Conservation (phyloP, 2,888 invertebrate species). For the Phalangium opilio region DNA sequence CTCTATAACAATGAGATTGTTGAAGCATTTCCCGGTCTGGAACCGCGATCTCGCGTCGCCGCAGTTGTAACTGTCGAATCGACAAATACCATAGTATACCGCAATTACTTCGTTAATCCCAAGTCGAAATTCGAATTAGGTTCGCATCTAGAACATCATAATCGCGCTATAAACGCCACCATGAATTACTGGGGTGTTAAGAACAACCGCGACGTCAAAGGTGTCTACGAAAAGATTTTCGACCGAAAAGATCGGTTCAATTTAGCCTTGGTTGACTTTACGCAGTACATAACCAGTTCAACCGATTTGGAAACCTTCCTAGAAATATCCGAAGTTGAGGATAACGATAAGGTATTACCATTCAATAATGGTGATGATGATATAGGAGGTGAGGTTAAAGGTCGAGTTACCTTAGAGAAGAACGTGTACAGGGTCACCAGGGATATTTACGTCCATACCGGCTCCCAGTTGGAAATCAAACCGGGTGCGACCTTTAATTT, state of each 20-base stretch:
- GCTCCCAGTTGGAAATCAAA: constrained; percentile 73
- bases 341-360: constrained; percentile 19
- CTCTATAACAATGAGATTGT: constrained; percentile 66
- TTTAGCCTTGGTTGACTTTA: constrained; percentile 74
- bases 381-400: constrained; percentile 85
- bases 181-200: constrained; percentile 72
- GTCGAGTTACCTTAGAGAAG: constrained; percentile 40
- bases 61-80: constrained; percentile 85
- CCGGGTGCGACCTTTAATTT: constrained; percentile 76
- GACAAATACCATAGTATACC: constrained; percentile 66
- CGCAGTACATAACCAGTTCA: constrained; percentile 77
- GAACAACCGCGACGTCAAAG: constrained; percentile 14
- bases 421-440: constrained; percentile 81
- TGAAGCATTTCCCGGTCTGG: constrained; percentile 66
- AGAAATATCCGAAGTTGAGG: constrained; percentile 16
- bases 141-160: constrained; percentile 86
- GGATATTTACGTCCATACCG: constrained; percentile 85
- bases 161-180: constrained; percentile 79
- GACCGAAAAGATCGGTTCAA: constrained; percentile 78
- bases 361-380: constrained; percentile 23
- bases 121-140: constrained; percentile 86
- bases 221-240: constrained; percentile 33
- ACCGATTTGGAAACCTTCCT: constrained; percentile 61
- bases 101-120: constrained; percentile 83
- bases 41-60: constrained; percentile 78